Conservation (phyloP, 2,888 invertebrate species). For the Acholoe squamosa region DNA sequence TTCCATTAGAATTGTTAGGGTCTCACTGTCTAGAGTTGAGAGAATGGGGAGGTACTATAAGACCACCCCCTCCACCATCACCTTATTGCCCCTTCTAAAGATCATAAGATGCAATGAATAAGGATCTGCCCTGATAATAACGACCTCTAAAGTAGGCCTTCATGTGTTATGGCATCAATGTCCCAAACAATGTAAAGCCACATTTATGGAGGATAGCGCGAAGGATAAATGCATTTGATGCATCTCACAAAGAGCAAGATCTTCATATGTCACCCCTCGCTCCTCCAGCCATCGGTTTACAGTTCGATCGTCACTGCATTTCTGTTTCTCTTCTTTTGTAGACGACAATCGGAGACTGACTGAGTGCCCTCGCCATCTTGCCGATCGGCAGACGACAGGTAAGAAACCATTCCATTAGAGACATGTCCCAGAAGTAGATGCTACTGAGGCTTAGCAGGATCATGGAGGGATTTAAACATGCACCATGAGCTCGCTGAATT, state of each 20-base stretch:
- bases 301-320: too few relatives aligned
- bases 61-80: background rate
- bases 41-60: too few relatives aligned
- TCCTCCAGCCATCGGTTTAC: too few relatives aligned
- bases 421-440: background rate
- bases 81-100: too few relatives aligned
- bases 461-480: background rate
- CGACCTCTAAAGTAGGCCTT: background rate
- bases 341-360: background rate
- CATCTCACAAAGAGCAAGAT: too few relatives aligned
- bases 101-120: slow-evolving; percentile 5
- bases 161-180: background rate
- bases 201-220: too few relatives aligned
- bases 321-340: background rate
- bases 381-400: background rate
- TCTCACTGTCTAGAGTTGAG: background rate
- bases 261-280: too few relatives aligned
- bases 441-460: slow-evolving; percentile 2
- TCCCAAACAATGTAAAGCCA: too few relatives aligned
- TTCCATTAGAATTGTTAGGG: background rate
- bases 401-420: background rate
- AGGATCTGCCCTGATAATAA: background rate
- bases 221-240: too few relatives aligned
- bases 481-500: background rate
- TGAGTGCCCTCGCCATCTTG: background rate